Percentiles rank a stretch among this genome's conserved stretches.
These are phyloP conservation scores for Megalonaias nervosa DNA, from an alignment of 1,140 invertebrate species.

Conservation along the genomic window DNA sequence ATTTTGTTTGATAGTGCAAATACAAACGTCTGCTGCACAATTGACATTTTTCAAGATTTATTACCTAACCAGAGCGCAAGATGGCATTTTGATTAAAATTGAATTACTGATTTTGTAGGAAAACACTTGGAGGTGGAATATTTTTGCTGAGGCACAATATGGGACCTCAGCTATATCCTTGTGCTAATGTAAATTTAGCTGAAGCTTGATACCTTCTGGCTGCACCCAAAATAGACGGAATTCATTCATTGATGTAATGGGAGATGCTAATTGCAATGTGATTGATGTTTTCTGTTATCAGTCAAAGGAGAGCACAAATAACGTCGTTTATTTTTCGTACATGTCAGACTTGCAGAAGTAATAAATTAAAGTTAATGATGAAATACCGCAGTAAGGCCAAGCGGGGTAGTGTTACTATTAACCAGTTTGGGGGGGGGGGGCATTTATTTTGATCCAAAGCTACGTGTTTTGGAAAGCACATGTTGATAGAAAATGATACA, in stretches of 20 bases:
- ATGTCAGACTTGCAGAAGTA: slow-evolving; percentile 59
- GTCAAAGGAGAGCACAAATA: slow-evolving; percentile 59
- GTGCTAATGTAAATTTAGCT: no score
- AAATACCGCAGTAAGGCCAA: slow-evolving; percentile 49
- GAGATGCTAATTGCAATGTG: slow-evolving; percentile 64
- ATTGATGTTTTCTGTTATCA: slow-evolving; percentile 66
- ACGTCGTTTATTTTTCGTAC: slow-evolving; percentile 68
- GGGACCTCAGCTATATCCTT: no score
- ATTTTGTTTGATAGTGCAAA: slow-evolving; percentile 68
- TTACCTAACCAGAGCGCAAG: slow-evolving; percentile 56
- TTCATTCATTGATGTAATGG: slow-evolving; percentile 43
- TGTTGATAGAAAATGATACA: no score
- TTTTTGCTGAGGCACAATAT: no score
- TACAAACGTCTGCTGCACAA: slow-evolving; percentile 57
- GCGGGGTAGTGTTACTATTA: slow-evolving; percentile 49
- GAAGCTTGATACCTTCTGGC: no score
- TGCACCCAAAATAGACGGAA: no score
- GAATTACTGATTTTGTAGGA: no score
- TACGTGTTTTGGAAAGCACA: no score
- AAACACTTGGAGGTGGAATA: no score
- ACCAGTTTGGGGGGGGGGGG: slow-evolving; percentile 2
- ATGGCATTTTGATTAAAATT: slow-evolving; percentile 39
- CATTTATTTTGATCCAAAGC: no score
- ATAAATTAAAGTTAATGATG: slow-evolving; percentile 61
- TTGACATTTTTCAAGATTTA: slow-evolving; percentile 61